Evolutionary conservation across 2,113 vertebrate genomes (phyloP).

Genomic region (Shinisaurus crocodilurus): DNA sequence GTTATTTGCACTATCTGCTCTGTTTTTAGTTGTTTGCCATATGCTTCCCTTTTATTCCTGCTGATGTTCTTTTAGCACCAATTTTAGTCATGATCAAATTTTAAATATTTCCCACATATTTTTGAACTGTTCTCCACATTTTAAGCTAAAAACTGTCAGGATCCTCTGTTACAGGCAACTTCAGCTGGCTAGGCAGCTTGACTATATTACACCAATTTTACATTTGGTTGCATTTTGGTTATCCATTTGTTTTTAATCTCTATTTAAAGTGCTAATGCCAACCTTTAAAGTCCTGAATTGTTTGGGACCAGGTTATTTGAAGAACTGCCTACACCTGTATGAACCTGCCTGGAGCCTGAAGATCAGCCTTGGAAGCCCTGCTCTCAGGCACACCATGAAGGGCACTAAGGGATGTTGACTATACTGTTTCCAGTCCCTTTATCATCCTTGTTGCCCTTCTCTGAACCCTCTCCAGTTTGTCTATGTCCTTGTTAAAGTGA

Average conservation of each 20-base stretch:
- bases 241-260: neutral
- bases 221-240: neutral
- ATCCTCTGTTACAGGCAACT: neutral
- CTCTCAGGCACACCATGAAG: neutral
- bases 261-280: too few species aligned
- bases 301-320: neutral
- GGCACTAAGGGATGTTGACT: too few species aligned
- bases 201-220: neutral
- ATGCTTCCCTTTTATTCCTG: constrained; percentile 11
- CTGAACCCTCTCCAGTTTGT: too few species aligned
- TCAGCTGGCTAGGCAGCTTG: neutral
- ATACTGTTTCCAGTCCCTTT: too few species aligned
- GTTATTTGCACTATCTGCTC: neutral
- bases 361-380: neutral
- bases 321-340: neutral
- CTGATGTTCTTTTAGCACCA: constrained; percentile 17
- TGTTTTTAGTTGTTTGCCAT: constrained; percentile 23
- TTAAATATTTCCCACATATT: constrained; percentile 12
- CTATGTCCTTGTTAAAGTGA: too few species aligned
- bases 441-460: too few species aligned
- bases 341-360: neutral
- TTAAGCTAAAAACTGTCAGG: neutral
- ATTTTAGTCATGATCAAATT: constrained; percentile 32
- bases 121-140: neutral
- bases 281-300: too few species aligned